Base-by-base conservation (phyloP, 53 echinoderm and acorn worm genomes). In the Paracentrotus lividus region DNA sequence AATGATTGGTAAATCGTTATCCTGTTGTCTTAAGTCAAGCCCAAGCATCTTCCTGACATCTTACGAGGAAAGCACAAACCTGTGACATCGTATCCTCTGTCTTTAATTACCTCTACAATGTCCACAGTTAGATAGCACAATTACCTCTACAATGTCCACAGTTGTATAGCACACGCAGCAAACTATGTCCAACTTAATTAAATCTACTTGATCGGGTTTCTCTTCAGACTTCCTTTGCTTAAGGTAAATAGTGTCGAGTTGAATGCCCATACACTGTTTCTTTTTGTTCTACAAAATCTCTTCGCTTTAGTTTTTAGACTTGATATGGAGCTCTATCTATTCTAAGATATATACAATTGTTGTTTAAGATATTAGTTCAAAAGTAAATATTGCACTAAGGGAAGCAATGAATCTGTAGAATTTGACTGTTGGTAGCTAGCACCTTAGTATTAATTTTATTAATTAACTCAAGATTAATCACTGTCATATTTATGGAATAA, bases 1-100 rank as follows among this genome's bases (percentile, higher is more conserved):
- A 26, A 27, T 81, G 81, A 81, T 81, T 81, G 81, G 45, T 27
- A 81, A 81, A 81, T 81, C 81, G 81, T 47, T 27, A 45, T 81
- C 81, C 47, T 81, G 44, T 81, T 81, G n/a, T 45, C n/a, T 81
- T 81, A 45, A 45, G 18, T 47, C 81, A 81, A 81, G 49, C 81
- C 76, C 38, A 42, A 76, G 40, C 45, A 78, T 67, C 16, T 64
- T 64, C 32, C 32, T 67, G 67, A 44, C 47, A 23, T n/a, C 24
- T 26, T n/a, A 47, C 47, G 47, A 20, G 2, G 47, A 45, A 12
- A 81, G n/a, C 26, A 21, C n/a, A 47, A 81, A 45, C 45, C 26
- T 47, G n/a, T 45, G 8, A 45, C 49, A 81, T 2, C 47, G 81
- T 81, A 45, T 81, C n/a, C 81, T 26, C 47, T 45, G n/a, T 14